Conservation (phyloP, 2,888 invertebrate species). For the Agapetus fuscipes region DNA sequence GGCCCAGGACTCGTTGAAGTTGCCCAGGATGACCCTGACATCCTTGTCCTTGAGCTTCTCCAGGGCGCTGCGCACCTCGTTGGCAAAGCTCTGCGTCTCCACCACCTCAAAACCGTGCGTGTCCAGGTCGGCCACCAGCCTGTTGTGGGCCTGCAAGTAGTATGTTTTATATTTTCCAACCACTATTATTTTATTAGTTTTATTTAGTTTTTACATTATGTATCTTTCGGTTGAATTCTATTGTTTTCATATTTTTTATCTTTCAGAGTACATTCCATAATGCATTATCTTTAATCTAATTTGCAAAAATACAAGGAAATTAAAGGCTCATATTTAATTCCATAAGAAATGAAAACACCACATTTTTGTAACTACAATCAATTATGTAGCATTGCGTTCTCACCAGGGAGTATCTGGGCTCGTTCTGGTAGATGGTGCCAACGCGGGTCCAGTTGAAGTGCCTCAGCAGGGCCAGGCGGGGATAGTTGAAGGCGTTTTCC, state of each 20-base stretch:
- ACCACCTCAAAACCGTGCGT: conserved; percentile 69
- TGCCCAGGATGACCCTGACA: conserved; percentile 89
- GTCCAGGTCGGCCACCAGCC: conserved; percentile 80
- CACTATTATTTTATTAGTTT: too few species aligned
- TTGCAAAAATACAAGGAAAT: too few species aligned
- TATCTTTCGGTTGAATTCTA: too few species aligned
- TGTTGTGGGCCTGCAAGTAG: conserved; percentile 72
- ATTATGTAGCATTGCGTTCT: too few species aligned
- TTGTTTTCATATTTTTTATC: conserved; percentile 1
- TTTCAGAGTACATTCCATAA: conserved; percentile 8
- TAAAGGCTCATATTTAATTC: too few species aligned
- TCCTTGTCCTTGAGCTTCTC: conserved; percentile 82
- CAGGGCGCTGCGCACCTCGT: conserved; percentile 72
- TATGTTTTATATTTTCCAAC: too few species aligned
- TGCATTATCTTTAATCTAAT: too few species aligned
- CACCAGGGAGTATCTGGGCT: conserved; percentile 85
- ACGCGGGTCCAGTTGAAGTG: conserved; percentile 97
- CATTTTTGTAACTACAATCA: too few species aligned
- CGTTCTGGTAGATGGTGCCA: conserved; percentile 94
- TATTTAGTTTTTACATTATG: too few species aligned
- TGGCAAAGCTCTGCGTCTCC: conserved; percentile 86
- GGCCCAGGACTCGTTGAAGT: conserved; percentile 93
- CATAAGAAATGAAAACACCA: too few species aligned
- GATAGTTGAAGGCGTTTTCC: conserved; percentile 92
- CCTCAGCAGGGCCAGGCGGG: conserved; percentile 75